Evolutionary conservation across 1,140 invertebrate species (phyloP), one percentile per base, ranked within the genome.

Genomic region (Latrodectus geometricus): DNA sequence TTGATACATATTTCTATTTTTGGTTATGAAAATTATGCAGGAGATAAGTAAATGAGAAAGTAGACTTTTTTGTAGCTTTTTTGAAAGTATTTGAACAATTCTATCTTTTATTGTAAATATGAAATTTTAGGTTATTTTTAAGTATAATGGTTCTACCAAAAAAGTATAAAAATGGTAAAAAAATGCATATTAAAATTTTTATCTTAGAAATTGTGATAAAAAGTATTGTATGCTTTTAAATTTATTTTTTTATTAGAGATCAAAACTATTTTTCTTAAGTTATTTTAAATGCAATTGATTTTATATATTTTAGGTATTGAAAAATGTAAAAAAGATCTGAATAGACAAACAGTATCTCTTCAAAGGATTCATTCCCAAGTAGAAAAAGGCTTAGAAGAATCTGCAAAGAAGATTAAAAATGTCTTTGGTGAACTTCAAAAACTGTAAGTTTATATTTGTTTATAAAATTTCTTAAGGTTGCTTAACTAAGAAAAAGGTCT

Each of bases 291-390:
- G 61, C 12, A 15, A 7, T 65, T 20, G 17, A 3, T 65, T 12
- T 78, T 65, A 20, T 52, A 15, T 66, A 17, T 70, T 48, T n/a
- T 61, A 86, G 83, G 83, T 0, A 76, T 54, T 78, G 83, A 86
- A 54, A 86, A 61, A 20, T 86, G 83, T 49, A 86, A 86, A 50
- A 86, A 86, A 75, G 83, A 86, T 21, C 56, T 86, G 70, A 77
- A 86, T 72, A 86, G 83, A 23, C 83, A 86, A 21, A 78, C 74
- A 12, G 61, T 78, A 48, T 86, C 83, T 17, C 66, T 86, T 54
- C 83, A 86, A 23, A 76, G 83, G 52, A 86, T 86, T 35, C 17
- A 35, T 70, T 17, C 75, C 20, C 65, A 77, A 15, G 20, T 86
- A 48, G 83, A 86, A 8, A 86, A 78, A 70, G 83, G 83, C 7